Evolutionary conservation across 2,888 invertebrate genomes (phyloP).

Genomic region (Phragmatobia fuliginosa): DNA sequence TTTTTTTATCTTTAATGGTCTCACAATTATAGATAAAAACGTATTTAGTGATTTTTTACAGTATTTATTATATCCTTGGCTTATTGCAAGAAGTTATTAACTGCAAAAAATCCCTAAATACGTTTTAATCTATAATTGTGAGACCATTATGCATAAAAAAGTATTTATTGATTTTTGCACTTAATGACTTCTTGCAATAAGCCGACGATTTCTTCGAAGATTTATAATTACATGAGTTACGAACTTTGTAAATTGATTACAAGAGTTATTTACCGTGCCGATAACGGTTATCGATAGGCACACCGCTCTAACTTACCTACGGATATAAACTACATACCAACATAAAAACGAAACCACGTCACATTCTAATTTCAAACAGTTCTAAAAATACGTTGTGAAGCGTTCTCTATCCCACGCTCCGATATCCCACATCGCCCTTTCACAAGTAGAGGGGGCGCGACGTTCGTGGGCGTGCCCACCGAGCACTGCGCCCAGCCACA

Average conservation of each 20-base stretch:
- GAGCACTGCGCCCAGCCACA: slow-evolving; percentile 42
- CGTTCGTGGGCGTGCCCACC: slow-evolving; percentile 69
- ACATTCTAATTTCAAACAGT: slow-evolving; percentile 22
- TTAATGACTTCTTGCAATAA: no score
- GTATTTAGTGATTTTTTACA: no score
- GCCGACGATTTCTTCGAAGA: no score
- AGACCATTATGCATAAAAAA: no score
- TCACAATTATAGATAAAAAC: no score
- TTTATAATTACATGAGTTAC: no score
- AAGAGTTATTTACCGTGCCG: slow-evolving; percentile 5
- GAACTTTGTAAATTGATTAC: background rate
- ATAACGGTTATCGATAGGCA: slow-evolving; percentile 11
- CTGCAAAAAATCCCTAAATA: no score
- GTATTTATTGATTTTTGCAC: no score
- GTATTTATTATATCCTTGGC: no score
- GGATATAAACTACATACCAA: slow-evolving; percentile 7
- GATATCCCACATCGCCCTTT: slow-evolving; percentile 39
- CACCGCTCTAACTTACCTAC: background rate
- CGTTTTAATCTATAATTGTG: no score
- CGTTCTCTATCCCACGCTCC: slow-evolving; percentile 23
- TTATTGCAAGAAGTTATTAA: no score
- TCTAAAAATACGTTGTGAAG: slow-evolving; percentile 22
- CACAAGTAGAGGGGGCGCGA: slow-evolving; percentile 61
- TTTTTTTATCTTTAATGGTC: no score
- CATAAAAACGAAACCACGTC: slow-evolving; percentile 5